Base-by-base conservation (phyloP, 2,888 invertebrate species). In the Thyatira batis region DNA sequence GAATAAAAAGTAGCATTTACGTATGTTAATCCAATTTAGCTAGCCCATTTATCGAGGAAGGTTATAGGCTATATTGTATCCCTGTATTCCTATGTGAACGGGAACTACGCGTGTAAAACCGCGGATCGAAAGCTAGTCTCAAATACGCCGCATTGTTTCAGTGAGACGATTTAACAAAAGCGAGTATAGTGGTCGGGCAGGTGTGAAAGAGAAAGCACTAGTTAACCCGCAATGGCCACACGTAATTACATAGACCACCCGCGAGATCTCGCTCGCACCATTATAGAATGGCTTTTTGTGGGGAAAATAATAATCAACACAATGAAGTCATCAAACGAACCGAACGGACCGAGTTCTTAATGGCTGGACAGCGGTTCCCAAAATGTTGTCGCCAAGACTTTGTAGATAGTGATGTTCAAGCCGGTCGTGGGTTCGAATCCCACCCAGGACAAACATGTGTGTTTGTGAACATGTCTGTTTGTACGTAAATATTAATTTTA, bases 161-260 rank as follows among this genome's bases (percentile, higher is more conserved):
- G 28, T 10, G 27, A 48, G 27, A 48, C 17, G 28, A 48, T 27
- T 48, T 9, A 39, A 39, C 39, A 28, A 27, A 48, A 25, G 48
- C 48, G 48, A 27, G 43, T 25, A 51, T 43, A 48, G n/a, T 28
- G 50, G n/a, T n/a, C 45, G 55, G 53, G 54, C 48, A 55, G 57
- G 73, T 65, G 71, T 69, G 74, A 82, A 65, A 69, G 53, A 56
- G 61, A 61, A 66, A 61, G 60, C 63, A 61, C 69, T 58, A 67
- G 60, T 51, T 61, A 69, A 66, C 60, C 67, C 60, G 73, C 78
- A 79, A 82, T 77, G 73, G 65, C 61, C 64, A 59, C 58, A 61
- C 65, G 83, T 87, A 87, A 87, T 87, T 83, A 87, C 77, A 78
- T 72, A 77, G 88, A 87, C 89, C 89, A 88, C 89, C 88, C 88